These are phyloP conservation scores for Mellivora capensis DNA, from an alignment of 2,113 vertebrate species.

Conservation along the genomic window DNA sequence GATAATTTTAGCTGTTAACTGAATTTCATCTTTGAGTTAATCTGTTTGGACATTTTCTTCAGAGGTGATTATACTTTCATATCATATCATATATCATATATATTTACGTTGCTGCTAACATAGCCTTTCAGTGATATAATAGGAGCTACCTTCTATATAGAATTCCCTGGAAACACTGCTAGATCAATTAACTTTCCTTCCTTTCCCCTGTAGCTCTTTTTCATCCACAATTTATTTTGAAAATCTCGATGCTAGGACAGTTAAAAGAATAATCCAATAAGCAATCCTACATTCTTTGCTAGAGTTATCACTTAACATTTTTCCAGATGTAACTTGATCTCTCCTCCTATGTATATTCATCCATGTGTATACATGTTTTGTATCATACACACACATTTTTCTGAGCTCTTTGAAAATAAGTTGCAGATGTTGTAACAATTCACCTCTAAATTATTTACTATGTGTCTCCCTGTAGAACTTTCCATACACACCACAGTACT, in stretches of 20 bases:
- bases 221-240: background rate
- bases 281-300: background rate
- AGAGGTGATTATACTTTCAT: background rate
- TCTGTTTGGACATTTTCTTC: background rate
- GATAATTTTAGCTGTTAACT: background rate
- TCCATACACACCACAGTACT: background rate
- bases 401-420: background rate
- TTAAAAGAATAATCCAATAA: background rate
- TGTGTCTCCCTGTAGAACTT: background rate
- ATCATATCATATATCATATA: background rate
- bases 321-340: background rate
- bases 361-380: background rate
- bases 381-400: background rate
- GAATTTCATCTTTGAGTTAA: background rate
- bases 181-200: background rate
- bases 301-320: background rate
- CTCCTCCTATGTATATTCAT: background rate
- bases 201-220: background rate
- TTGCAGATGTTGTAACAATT: background rate
- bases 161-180: background rate
- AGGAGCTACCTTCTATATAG: background rate
- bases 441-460: background rate
- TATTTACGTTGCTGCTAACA: background rate
- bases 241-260: background rate
- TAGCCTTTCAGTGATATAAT: background rate